A percentile compares a stretch with the other conserved stretches of the same genome.
phyloP scores from a whole-genome alignment of 2,797 vertebrate species.

The Selene dorsalis region DNA sequence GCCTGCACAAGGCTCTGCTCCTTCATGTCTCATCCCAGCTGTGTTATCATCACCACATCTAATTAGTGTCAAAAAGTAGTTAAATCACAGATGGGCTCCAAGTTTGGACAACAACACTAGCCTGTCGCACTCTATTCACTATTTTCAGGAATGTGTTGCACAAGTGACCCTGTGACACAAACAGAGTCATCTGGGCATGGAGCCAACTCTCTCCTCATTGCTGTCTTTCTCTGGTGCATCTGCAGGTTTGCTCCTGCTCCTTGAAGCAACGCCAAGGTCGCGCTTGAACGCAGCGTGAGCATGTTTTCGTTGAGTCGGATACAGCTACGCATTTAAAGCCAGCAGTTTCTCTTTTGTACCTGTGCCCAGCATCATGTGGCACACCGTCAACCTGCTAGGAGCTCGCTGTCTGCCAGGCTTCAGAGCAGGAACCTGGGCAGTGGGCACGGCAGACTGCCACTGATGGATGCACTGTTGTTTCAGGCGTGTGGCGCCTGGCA shows the following conservation, averaged over 20 bases:
- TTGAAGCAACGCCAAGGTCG: constrained; percentile 48
- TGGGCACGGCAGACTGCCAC: constrained; percentile 32
- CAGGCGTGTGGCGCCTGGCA: constrained; percentile 51
- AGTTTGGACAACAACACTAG: constrained; percentile 51
- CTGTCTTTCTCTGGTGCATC: constrained; percentile 13
- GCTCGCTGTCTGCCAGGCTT: constrained; percentile 30
- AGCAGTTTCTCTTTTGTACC: constrained; percentile 36
- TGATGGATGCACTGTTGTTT: constrained; percentile 66
- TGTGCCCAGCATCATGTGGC: constrained; percentile 39
- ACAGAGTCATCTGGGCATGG: constrained; percentile 58
- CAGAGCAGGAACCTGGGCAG: constrained; percentile 36
- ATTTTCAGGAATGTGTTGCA: constrained; percentile 34
- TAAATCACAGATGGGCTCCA: constrained; percentile 71
- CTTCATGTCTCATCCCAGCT: constrained; percentile 54
- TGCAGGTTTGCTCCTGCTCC: constrained; percentile 56
- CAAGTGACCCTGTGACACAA: constrained; percentile 63
- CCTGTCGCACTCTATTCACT: constrained; percentile 15
- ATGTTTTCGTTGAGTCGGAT: constrained; percentile 34
- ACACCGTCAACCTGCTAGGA: constrained; percentile 46
- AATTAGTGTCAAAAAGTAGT: constrained; percentile 75
- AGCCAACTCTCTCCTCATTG: constrained; percentile 47
- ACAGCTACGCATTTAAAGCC: constrained; percentile 43
- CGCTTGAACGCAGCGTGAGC: constrained; percentile 21
- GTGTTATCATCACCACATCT: constrained; percentile 63
- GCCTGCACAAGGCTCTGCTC: constrained; percentile 2